Evolutionary conservation across 2,113 vertebrate genomes (phyloP), one percentile per base, ranked within the genome.

Genomic region (Cheirogaleus medius): DNA sequence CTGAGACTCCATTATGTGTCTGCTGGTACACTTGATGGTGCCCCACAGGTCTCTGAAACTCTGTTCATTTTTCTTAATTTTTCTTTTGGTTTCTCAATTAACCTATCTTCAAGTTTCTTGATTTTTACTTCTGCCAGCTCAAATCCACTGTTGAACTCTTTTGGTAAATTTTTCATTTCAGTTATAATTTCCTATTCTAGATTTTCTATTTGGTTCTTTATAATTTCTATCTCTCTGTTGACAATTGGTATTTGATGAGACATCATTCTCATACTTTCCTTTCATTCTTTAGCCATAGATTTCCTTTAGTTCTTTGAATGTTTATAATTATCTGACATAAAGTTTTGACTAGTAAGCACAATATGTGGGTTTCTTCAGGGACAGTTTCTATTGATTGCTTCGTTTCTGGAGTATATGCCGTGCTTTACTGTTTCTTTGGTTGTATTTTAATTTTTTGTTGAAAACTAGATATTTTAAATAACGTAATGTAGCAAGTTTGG

Each of bases 391-490:
- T 54, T 91, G 69, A 71, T 10, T 92, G 44, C 47, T 86, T 91
- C 25, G 64, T 66, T 86, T 39, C 49, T n/a, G 64, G 4, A 81
- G 14, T 87, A 92, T 90, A 81, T 77, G 56, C 58, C 76, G 69
- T 88, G 68, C 3, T 74, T 77, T 54, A 10, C 42, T 56, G 17
- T 21, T 90, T 93, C 34, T 82, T 90, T 68, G 18, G 32, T 12
- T 85, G 4, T 37, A 68, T 81, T 73, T 87, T 84, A 54, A 68
- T 66, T 95, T 92, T 63, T 63, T 56, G 25, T 76, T 94, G 54
- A 95, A 97, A 95, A 94, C 13, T 32, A 68, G 68, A 89, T 8
- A 95, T 89, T 94, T 97, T 42, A 96, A 91, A 83, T 60, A 87
- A 73, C 39, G 37, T 77, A 94, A 95, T 1, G 0, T 49, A 94